phyloP scores from a whole-genome alignment of 2,888 invertebrate species.

The Empis stercorea region DNA sequence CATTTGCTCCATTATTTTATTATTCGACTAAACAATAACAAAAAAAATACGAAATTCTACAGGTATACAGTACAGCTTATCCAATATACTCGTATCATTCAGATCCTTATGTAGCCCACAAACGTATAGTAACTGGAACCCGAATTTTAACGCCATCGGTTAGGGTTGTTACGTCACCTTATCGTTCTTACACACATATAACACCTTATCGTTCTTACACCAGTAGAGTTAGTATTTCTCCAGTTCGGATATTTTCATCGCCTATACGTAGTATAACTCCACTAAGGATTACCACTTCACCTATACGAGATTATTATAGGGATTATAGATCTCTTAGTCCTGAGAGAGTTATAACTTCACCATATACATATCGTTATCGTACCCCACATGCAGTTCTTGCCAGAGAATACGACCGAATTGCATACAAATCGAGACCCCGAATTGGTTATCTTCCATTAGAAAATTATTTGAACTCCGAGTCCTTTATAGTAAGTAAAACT shows the following conservation, averaged over 20 bases:
- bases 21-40: background rate
- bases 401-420: conserved; percentile 55
- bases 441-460: conserved; percentile 53
- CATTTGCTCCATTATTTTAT: too few species aligned
- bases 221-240: conserved; percentile 14
- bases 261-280: conserved; percentile 24
- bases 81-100: conserved; percentile 33
- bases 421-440: conserved; percentile 48
- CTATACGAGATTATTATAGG: conserved; percentile 12
- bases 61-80: conserved; percentile 33
- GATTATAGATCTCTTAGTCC: background rate
- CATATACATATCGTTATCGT: conserved; percentile 25
- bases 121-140: conserved; percentile 19
- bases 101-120: conserved; percentile 22
- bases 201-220: conserved; percentile 24
- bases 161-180: conserved; percentile 29
- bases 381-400: conserved; percentile 53
- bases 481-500: conserved; percentile 49
- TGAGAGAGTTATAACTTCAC: conserved; percentile 6
- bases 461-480: conserved; percentile 65
- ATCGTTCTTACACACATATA: conserved; percentile 20
- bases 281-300: conserved; percentile 24
- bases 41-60: conserved; percentile 12
- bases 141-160: conserved; percentile 16
- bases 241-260: conserved; percentile 27